Evolutionary conservation across 2,797 vertebrate genomes (phyloP).

Genomic region (Leptatherina wallacei): DNA sequence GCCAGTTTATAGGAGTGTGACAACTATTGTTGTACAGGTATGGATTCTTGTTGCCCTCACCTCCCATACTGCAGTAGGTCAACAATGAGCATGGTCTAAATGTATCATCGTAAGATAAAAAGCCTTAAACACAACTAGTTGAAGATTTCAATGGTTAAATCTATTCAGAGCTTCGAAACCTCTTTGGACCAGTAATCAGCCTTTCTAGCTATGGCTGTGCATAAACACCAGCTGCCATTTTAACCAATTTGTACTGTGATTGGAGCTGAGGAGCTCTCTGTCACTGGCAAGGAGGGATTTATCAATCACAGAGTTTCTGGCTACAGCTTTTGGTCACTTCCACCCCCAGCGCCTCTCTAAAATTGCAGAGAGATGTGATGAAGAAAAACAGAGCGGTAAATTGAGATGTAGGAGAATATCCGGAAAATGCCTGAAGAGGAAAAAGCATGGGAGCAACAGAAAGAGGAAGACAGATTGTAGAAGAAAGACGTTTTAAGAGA

Average conservation of each 20-base stretch:
- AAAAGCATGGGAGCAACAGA: conserved; percentile 5
- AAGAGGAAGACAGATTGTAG: conserved; percentile 14
- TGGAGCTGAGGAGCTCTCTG: conserved; percentile 62
- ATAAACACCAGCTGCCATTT: conserved; percentile 64
- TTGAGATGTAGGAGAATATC: conserved; percentile 30
- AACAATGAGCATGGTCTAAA: conserved; percentile 2
- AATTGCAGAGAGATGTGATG: conserved; percentile 33
- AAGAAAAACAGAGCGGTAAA: conserved; percentile 36
- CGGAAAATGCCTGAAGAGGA: conserved; percentile 17
- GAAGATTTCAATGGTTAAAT: conserved; percentile 12
- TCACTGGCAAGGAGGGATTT: conserved; percentile 66
- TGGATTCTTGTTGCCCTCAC: conserved; percentile 27
- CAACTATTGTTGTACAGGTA: conserved; percentile 32
- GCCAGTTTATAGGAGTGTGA: conserved; percentile 56
- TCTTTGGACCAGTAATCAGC: conserved; percentile 26
- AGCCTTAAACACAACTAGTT: conserved; percentile 1
- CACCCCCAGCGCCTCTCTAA: conserved; percentile 16
- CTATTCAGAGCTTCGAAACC: conserved; percentile 25
- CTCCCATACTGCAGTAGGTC: conserved; percentile 29
- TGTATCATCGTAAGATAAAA: conserved; percentile 17
- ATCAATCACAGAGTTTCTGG: conserved; percentile 72
- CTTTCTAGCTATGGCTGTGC: conserved; percentile 33
- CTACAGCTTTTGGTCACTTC: conserved; percentile 53
- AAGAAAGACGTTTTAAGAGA: conserved; percentile 24
- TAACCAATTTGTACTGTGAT: conserved; percentile 62